Evolutionary conservation across 2,888 invertebrate genomes (phyloP), one percentile per base, ranked within the genome.

Genomic region (Cantharis rustica): DNA sequence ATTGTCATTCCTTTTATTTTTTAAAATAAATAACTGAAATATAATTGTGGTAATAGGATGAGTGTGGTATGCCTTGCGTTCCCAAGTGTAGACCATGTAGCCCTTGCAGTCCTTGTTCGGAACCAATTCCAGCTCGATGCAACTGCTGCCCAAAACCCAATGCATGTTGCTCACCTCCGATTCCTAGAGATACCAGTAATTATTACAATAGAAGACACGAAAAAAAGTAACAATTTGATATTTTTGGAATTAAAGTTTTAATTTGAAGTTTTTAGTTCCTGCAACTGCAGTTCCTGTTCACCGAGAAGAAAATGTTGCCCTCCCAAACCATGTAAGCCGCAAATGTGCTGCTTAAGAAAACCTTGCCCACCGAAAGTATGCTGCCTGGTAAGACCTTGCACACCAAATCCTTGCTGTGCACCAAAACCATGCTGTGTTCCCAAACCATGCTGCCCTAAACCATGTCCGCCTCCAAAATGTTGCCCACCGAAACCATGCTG

Each of bases 151-250:
- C 31, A 63, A 70, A 68, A 16, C 78, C 80, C 0, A 73, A 71
- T 5, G 75, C 79, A 0, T 72, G 78, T 5, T 83, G 82, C 70
- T 79, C 80, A 0, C 80, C 81, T n/a, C 80, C 82, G 3, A 75
- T 80, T n/a, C 86, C 87, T 5, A 81, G 86, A 74, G 87, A 87
- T 76, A 84, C 85, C 15, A 85, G 84, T 17, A 86, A 86, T 79
- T 87, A 87, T 76, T 87, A 86, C 75, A 87, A 83, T 78, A 83
- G 87, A 79, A 81, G 83, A 75, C 85, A 85, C 72, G 75, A 76
- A 27, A 68, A 68, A 10, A 68, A 27, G 20, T 68, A 16, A 68
- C 13, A 16, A 16, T 31, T 0, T 0, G 5, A 68, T 26, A 17
- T 68, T 23, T 13, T 68, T 68, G n/a, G 9, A 11, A 5, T 23